Evolutionary conservation across 2,113 vertebrate species (phyloP), one percentile per base, ranked within the genome.

Genomic region (Thunnus thynnus): DNA sequence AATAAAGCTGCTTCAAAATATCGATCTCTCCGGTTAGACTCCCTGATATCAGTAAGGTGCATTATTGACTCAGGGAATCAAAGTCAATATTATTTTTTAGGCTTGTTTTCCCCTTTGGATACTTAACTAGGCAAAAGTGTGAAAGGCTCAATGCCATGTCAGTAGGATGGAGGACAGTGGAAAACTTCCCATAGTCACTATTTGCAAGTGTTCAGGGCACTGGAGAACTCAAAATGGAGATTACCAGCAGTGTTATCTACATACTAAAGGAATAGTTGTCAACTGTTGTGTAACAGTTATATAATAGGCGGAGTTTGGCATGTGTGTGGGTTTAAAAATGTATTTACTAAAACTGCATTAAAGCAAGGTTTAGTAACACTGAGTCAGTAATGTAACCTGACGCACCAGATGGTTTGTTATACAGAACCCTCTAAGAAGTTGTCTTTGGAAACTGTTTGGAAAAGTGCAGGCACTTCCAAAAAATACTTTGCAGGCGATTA

Each of bases 1-100:
- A 8, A 68, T 75, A 72, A 44, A n/a, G 56, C 13, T 36, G 71
- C n/a, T 76, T 69, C 76, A 62, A 84, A 87, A 66, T 60, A 88
- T 84, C 2, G 54, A 88, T 82, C 5, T 0, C 17, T 64, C n/a
- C 11, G n/a, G 47, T 48, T 67, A 41, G 51, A 50, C 52, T 69
- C 64, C 17, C 44, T 60, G 46, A 72, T 68, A 67, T 88, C 56
- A 60, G 20, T 44, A 48, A 73, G 61, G 56, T 60, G 55, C 67
- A 71, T 70, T 83, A 83, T 58, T 10, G 44, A 76, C 73, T 74
- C 41, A 36, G 18, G 44, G n/a, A 70, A 13, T 76, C 56, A 62
- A 82, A 76, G 76, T 85, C 58, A 63, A 87, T 18, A 56, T 62
- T 72, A 70, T 63, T 65, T 81, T 36, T 5, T 0, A 44, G n/a